Evolutionary conservation across 2,888 invertebrate genomes (phyloP).

Genomic region (Halictus quadricinctus): DNA sequence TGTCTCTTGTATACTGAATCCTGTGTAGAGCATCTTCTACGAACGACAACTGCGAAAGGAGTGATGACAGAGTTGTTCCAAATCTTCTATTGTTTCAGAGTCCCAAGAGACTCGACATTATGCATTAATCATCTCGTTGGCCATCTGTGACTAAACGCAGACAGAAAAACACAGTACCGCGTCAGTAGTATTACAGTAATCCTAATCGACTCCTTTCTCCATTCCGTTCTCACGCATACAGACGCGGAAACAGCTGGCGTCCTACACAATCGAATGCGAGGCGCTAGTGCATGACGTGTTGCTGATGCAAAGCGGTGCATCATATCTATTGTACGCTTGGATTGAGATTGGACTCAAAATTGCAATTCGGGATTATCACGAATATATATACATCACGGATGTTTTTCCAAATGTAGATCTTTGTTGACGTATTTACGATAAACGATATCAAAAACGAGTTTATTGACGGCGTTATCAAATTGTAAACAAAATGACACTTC

Average conservation of each 20-base stretch:
- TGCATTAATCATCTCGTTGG: constrained; percentile 40
- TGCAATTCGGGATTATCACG: neutral
- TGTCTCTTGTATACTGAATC: neutral
- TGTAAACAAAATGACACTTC: neutral
- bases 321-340: neutral
- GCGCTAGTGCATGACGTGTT: neutral
- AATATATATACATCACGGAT: neutral
- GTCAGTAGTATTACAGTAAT: constrained; percentile 33
- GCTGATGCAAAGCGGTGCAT: constrained; percentile 7
- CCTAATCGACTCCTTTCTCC: constrained; percentile 23
- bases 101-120: constrained; percentile 7
- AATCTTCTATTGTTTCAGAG: constrained; percentile 12
- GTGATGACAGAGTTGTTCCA: constrained; percentile 28
- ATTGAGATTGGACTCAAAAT: neutral
- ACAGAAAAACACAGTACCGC: constrained; percentile 15
- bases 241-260: constrained; percentile 42
- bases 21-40: constrained; percentile 32
- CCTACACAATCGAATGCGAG: neutral
- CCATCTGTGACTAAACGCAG: constrained; percentile 58
- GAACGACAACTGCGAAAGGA: constrained; percentile 16
- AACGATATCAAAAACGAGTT: neutral
- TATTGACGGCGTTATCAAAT: neutral
- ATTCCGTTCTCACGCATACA: constrained; percentile 15
- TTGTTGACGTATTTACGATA: neutral
- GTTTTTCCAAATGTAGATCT: neutral